Evolutionary conservation across 2,113 vertebrate species (phyloP).

Genomic region (Lamprologus lemairii): DNA sequence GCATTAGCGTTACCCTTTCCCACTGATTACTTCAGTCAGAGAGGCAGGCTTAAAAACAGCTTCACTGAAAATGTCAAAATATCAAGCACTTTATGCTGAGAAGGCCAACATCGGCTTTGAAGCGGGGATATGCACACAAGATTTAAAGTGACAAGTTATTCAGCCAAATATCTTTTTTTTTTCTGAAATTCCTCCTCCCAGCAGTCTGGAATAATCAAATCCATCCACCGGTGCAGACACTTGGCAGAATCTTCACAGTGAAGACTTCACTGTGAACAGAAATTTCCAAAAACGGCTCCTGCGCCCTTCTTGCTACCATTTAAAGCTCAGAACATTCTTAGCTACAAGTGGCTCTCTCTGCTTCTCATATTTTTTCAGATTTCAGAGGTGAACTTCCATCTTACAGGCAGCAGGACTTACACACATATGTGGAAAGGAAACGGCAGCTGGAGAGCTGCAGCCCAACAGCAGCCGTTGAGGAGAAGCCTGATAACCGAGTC

Average conservation of each 20-base stretch:
- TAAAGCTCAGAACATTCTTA: neutral
- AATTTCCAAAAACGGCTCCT: conserved; percentile 26
- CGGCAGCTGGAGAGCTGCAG: conserved; percentile 13
- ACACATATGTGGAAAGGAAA: neutral
- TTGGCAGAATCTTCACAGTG: conserved; percentile 33
- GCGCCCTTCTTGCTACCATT: neutral
- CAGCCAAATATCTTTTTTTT: neutral
- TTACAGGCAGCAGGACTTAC: neutral
- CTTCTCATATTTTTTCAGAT: neutral
- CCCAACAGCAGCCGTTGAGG: neutral
- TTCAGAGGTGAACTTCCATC: neutral
- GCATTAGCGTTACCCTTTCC: conserved; percentile 61
- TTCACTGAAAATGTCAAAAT: neutral
- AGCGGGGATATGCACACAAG: neutral
- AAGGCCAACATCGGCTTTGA: neutral
- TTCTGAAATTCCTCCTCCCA: conserved; percentile 20
- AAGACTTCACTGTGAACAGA: conserved; percentile 17
- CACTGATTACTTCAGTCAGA: conserved; percentile 67
- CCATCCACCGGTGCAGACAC: conserved; percentile 39
- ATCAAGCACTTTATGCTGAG: neutral
- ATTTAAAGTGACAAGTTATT: conserved; percentile 7
- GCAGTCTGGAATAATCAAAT: conserved; percentile 50
- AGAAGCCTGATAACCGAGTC: conserved; percentile 32
- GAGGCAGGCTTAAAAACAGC: neutral
- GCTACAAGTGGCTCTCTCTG: neutral